Evolutionary conservation across 2,888 invertebrate genomes (phyloP).

Genomic region (Cryptocephalus moraei): DNA sequence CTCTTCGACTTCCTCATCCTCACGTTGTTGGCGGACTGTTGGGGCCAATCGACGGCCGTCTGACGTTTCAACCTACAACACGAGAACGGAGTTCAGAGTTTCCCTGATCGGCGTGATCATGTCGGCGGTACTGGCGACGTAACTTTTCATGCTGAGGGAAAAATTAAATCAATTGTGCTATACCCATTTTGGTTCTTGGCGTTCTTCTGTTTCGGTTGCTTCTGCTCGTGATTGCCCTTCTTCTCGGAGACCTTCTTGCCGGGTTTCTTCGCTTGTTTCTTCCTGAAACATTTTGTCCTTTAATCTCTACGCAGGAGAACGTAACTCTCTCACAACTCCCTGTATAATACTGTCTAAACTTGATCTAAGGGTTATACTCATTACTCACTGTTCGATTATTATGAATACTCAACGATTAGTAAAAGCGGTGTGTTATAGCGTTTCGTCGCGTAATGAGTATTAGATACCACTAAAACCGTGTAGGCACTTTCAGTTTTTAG

Average conservation of each 20-base stretch:
- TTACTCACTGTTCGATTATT: too few species aligned
- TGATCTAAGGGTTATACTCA: too few species aligned
- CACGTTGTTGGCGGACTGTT: constrained; percentile 4
- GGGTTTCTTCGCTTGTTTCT: constrained; percentile 13
- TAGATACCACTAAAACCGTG: too few species aligned
- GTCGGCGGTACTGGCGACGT: too few species aligned
- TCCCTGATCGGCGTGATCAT: too few species aligned
- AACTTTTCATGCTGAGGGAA: constrained; percentile 6
- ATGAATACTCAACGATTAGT: too few species aligned
- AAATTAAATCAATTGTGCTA: constrained; percentile 24
- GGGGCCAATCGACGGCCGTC: constrained; percentile 18
- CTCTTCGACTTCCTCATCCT: constrained; percentile 27
- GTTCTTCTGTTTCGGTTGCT: constrained; percentile 19
- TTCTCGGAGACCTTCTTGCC: constrained; percentile 17
- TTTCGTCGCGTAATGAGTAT: too few species aligned
- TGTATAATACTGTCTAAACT: too few species aligned
- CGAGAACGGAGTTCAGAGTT: not conserved
- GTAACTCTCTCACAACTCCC: too few species aligned
- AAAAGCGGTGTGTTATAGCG: too few species aligned
- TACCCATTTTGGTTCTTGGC: constrained; percentile 28
- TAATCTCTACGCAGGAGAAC: too few species aligned
- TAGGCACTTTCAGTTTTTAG: too few species aligned
- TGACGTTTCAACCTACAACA: constrained; percentile 25
- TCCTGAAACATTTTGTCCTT: constrained; percentile 7
- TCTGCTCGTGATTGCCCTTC: constrained; percentile 19